Evolutionary conservation across 1,140 invertebrate genomes (phyloP).

Genomic region (Augochlora pura): DNA sequence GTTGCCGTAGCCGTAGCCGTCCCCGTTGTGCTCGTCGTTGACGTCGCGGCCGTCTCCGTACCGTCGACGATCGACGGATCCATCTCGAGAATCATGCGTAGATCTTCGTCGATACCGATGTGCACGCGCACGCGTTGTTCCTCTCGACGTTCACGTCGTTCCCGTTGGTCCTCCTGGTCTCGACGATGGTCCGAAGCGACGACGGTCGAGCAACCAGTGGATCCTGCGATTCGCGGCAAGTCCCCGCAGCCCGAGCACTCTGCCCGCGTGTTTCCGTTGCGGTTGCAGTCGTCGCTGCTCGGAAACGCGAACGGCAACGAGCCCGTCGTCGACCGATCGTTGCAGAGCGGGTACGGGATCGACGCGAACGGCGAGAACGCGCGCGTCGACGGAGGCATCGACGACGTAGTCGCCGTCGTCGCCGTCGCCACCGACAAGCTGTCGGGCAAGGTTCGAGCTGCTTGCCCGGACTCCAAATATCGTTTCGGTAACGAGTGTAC

Average conservation of each 20-base stretch:
- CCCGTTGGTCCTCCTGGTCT: too few species aligned
- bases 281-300: not conserved
- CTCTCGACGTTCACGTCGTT: not conserved
- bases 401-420: constrained; percentile 17
- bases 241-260: not conserved
- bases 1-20: not conserved
- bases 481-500: too few species aligned
- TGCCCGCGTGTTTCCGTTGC: too few species aligned
- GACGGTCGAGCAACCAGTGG: too few species aligned
- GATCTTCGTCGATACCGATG: constrained; percentile 83
- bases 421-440: not conserved
- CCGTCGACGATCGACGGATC: constrained; percentile 83
- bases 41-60: constrained; percentile 42
- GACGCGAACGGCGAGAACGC: not conserved
- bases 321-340: constrained; percentile 1
- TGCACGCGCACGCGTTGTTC: constrained; percentile 78
- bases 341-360: constrained; percentile 14
- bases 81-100: constrained; percentile 84
- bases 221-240: too few species aligned
- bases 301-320: not conserved
- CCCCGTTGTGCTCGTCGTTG: not conserved
- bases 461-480: too few species aligned
- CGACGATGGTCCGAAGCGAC: too few species aligned
- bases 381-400: constrained; percentile 5
- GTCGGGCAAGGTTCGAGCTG: too few species aligned